A percentile compares a stretch with the other conserved stretches of the same genome.
phyloP scores from a whole-genome alignment of 2,113 vertebrate species.

The Chloroceryle aenea region DNA sequence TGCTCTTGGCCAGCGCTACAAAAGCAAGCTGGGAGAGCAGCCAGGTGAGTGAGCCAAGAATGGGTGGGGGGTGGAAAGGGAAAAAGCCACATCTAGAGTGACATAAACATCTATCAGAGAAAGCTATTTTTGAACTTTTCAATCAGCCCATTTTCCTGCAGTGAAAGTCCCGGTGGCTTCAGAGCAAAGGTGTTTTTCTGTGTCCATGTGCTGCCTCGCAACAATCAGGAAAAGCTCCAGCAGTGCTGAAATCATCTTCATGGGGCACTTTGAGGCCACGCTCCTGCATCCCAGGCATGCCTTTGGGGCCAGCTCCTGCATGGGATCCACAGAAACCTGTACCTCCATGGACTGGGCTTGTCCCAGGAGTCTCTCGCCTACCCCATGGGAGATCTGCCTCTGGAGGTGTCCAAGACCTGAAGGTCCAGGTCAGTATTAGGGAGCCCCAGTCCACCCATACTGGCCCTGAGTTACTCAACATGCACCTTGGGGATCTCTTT shows the following conservation, averaged over 20 bases:
- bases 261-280: not conserved
- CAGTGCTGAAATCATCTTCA: not conserved
- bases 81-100: accelerated
- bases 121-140: not conserved
- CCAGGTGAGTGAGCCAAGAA: not conserved
- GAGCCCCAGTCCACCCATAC: not conserved
- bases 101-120: not conserved
- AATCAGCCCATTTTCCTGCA: not conserved
- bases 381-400: accelerated
- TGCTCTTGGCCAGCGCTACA: not conserved
- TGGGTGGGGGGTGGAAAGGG: not conserved
- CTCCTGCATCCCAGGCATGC: too few species aligned
- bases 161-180: not conserved
- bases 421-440: not conserved
- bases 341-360: not conserved
- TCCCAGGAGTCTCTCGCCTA: accelerated
- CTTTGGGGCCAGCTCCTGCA: not conserved
- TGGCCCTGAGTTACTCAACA: accelerated
- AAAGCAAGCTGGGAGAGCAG: not conserved
- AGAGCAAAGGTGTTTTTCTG: not conserved
- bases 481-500: not conserved
- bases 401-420: not conserved
- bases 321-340: not conserved
- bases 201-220: accelerated
- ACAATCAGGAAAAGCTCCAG: not conserved